phyloP scores from a whole-genome alignment of 2,113 vertebrate genomes.

The Tupaia tana region DNA sequence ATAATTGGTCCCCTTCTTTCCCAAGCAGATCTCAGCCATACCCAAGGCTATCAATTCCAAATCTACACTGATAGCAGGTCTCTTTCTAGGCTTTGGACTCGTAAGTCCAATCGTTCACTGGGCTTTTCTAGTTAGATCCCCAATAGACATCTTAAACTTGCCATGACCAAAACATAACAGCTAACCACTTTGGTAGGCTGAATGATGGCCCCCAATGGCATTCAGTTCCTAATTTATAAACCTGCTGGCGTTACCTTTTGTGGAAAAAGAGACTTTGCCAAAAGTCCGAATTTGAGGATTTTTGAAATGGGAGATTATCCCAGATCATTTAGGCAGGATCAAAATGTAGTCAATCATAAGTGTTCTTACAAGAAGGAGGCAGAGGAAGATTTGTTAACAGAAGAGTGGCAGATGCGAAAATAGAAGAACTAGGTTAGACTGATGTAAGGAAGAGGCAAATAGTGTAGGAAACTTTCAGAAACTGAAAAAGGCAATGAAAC shows the following conservation, averaged over 20 bases:
- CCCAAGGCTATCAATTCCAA: not conserved
- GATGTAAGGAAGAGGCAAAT: not conserved
- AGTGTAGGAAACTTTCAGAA: not conserved
- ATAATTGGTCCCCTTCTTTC: not conserved
- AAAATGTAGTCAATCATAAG: not conserved
- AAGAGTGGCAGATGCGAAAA: not conserved
- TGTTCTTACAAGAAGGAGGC: not conserved
- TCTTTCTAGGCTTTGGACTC: not conserved
- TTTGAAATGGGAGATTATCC: not conserved
- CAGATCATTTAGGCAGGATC: not conserved
- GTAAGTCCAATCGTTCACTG: not conserved
- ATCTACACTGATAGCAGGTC: not conserved
- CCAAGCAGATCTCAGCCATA: not conserved
- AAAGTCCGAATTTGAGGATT: not conserved
- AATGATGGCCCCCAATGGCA: not conserved
- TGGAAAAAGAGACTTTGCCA: not conserved
- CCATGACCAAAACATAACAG: not conserved
- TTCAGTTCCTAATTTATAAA: not conserved
- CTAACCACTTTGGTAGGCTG: not conserved
- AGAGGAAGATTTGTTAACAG: not conserved
- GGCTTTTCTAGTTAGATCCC: not conserved
- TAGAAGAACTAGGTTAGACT: not conserved
- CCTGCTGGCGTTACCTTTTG: not conserved
- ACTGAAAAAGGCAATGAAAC: constrained; percentile 5
- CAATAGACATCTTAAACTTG: not conserved